Conservation (phyloP, 2,888 invertebrate genomes). For the Ophion ellenae region DNA sequence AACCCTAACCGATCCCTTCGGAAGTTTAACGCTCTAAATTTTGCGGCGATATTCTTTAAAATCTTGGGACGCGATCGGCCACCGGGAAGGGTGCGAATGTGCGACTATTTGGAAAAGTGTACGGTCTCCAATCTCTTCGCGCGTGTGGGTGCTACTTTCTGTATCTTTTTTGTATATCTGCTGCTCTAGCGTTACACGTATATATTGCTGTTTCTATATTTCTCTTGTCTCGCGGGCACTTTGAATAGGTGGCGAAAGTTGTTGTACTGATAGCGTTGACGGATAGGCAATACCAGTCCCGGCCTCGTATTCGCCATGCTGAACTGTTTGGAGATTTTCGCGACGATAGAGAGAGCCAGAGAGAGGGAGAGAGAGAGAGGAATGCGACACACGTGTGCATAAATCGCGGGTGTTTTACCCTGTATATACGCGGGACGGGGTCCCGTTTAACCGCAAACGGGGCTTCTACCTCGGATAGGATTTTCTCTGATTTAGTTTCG, state of each 20-base stretch:
- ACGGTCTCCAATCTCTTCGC: constrained; percentile 2
- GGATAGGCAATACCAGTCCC: constrained; percentile 72
- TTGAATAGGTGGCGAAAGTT: constrained; percentile 58
- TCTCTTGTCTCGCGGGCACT: constrained; percentile 24
- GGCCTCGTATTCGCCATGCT: constrained; percentile 56
- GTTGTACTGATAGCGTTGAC: constrained; percentile 80
- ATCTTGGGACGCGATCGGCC: constrained; percentile 56
- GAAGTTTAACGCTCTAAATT: constrained; percentile 77
- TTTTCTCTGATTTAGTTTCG: constrained; percentile 75
- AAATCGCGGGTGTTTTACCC: constrained; percentile 22
- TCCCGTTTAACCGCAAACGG: constrained; percentile 73
- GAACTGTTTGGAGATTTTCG: constrained; percentile 75
- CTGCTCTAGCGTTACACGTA: background rate
- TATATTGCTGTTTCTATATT: constrained; percentile 9
- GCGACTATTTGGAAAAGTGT: constrained; percentile 51
- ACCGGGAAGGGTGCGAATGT: constrained; percentile 44
- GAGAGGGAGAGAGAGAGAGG: constrained; percentile 56
- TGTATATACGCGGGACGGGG: constrained; percentile 38
- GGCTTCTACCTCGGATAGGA: constrained; percentile 68
- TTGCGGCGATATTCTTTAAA: constrained; percentile 74
- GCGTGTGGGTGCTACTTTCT: background rate
- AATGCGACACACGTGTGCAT: constrained; percentile 16
- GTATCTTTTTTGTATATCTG: constrained; percentile 5
- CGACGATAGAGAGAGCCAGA: constrained; percentile 70
- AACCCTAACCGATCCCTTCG: background rate